These are phyloP conservation scores for Spilogale gracilis DNA, from an alignment of 2,113 vertebrate genomes.

Conservation along the genomic window DNA sequence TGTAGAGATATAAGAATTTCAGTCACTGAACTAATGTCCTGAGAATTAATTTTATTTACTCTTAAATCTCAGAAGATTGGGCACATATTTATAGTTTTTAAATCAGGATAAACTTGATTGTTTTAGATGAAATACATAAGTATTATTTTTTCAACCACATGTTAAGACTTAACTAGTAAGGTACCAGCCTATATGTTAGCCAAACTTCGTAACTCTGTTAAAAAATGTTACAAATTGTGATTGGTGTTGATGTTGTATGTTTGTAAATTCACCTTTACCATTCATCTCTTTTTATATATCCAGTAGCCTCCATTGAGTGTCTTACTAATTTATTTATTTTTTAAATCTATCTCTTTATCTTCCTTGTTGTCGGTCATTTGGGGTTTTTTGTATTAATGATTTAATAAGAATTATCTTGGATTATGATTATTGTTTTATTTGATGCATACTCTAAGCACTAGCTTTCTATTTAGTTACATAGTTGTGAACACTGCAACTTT, in stretches of 20 bases:
- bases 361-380: neutral
- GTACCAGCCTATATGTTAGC: neutral
- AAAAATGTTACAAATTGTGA: neutral
- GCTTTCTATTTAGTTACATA: neutral
- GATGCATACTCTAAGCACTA: neutral
- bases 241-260: neutral
- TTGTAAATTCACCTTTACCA: neutral
- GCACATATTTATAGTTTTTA: conserved; percentile 3
- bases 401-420: neutral
- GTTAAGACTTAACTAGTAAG: neutral
- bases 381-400: neutral
- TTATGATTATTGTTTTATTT: neutral
- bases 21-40: conserved; percentile 3
- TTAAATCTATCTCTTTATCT: neutral
- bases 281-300: neutral
- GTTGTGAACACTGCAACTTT: neutral
- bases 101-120: neutral
- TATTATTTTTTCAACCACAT: neutral
- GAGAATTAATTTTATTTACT: conserved; percentile 55
- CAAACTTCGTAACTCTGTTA: neutral
- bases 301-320: neutral
- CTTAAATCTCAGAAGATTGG: conserved; percentile 20
- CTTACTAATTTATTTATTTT: neutral
- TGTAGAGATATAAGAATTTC: conserved; percentile 53
- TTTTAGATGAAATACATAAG: neutral